Evolutionary conservation across 30 jellyfish, hydroid and myxozoan species (phyloP).

Genomic region (Cassiopea xamachana): DNA sequence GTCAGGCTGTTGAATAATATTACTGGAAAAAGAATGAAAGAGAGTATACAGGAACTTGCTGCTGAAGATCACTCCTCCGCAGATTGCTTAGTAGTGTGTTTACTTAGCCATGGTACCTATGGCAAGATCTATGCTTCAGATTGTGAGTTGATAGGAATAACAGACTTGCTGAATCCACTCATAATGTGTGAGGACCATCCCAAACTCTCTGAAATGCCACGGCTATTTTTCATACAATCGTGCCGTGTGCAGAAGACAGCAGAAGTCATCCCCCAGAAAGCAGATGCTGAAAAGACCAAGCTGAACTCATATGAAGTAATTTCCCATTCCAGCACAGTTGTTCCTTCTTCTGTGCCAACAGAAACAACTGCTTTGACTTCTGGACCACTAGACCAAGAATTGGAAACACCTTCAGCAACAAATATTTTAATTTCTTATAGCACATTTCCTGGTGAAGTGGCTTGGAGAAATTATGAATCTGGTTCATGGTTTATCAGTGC

Average conservation of each 20-base stretch:
- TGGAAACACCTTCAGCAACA: conserved; percentile 61
- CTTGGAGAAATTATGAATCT: conserved; percentile 72
- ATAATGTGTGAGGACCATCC: conserved; percentile 47
- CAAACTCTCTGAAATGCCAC: conserved; percentile 64
- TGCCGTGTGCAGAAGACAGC: conserved; percentile 60
- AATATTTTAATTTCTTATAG: conserved; percentile 81
- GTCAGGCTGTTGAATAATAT: conserved; percentile 73
- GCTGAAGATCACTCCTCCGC: conserved; percentile 35
- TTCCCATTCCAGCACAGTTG: not conserved
- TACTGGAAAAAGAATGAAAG: conserved; percentile 51
- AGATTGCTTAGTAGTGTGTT: conserved; percentile 73
- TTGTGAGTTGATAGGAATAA: conserved; percentile 72
- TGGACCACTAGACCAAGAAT: conserved; percentile 49
- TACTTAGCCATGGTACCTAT: conserved; percentile 86
- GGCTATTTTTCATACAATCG: conserved; percentile 88
- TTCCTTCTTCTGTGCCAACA: not conserved
- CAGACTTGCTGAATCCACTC: conserved; percentile 70
- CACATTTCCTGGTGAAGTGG: conserved; percentile 86
- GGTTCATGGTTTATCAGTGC: conserved; percentile 90
- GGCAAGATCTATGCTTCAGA: conserved; percentile 80
- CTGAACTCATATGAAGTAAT: conserved; percentile 37
- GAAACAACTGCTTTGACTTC: not conserved
- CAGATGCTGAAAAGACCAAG: conserved; percentile 15
- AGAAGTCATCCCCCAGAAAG: not conserved
- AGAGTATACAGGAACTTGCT: conserved; percentile 48